Percentiles rank a stretch among this genome's conserved stretches.
Evolutionary conservation across 2,797 vertebrate genomes (phyloP).

Genomic region (Vipera latastei): DNA sequence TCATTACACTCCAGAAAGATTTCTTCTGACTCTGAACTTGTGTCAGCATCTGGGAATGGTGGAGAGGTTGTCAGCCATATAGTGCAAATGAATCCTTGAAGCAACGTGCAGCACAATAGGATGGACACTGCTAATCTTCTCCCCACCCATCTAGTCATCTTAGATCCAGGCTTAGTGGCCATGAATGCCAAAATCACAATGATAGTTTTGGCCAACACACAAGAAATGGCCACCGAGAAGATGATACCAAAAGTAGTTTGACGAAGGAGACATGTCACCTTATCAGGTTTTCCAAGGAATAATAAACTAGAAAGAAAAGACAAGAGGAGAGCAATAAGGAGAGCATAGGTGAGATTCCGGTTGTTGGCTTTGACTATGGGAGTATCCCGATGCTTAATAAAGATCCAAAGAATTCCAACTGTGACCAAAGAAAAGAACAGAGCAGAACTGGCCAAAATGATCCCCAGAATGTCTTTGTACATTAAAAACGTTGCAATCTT

Average conservation of each 20-base stretch:
- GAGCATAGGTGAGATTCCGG: background rate
- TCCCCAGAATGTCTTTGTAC: background rate
- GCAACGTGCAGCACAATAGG: fast-evolving
- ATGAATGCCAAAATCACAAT: background rate
- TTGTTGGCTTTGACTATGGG: background rate
- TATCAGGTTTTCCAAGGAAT: background rate
- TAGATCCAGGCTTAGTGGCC: background rate
- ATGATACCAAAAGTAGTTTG: background rate
- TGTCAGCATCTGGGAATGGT: background rate
- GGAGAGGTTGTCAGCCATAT: background rate
- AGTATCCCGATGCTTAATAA: background rate
- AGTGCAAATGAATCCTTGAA: background rate
- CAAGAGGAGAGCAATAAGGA: background rate
- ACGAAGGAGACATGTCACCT: background rate
- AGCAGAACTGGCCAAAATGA: background rate
- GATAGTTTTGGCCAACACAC: background rate
- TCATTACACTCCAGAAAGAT: background rate
- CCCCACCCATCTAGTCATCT: background rate
- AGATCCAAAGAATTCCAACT: background rate
- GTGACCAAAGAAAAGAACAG: background rate
- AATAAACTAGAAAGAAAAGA: background rate
- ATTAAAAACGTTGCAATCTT: background rate
- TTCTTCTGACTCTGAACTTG: background rate
- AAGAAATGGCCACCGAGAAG: background rate
- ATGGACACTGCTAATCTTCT: background rate